Evolutionary conservation across 2,797 vertebrate genomes (phyloP).

Genomic region (Lophius americanus): DNA sequence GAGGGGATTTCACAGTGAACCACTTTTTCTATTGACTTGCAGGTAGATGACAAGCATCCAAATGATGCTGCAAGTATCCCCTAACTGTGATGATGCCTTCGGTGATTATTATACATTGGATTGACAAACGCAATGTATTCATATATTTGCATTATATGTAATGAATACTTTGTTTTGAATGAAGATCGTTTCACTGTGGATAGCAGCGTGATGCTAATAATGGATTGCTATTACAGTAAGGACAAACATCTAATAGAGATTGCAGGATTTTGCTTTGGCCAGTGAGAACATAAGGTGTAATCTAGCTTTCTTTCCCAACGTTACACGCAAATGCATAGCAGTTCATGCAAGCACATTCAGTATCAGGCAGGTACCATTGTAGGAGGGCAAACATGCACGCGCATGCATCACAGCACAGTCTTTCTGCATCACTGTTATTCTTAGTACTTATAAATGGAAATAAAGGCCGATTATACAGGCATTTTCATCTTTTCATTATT

Average conservation of each 20-base stretch:
- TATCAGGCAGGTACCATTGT: slow-evolving; percentile 80
- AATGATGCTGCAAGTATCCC: slow-evolving; percentile 49
- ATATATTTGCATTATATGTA: slow-evolving; percentile 24
- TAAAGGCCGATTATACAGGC: slow-evolving; percentile 6
- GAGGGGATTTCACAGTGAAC: slow-evolving; percentile 53
- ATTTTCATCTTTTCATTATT: slow-evolving; percentile 14
- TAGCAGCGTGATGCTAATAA: slow-evolving; percentile 10
- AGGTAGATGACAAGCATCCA: slow-evolving; percentile 59
- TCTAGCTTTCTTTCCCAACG: slow-evolving; percentile 89
- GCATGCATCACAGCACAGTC: slow-evolving; percentile 76
- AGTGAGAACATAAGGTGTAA: slow-evolving; percentile 91
- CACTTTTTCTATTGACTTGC: slow-evolving; percentile 52
- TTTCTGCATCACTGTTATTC: slow-evolving; percentile 76
- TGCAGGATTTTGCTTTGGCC: slow-evolving; percentile 73
- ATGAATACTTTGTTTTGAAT: slow-evolving; percentile 35
- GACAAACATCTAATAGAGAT: slow-evolving; percentile 79
- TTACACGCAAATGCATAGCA: slow-evolving; percentile 81
- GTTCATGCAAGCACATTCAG: slow-evolving; percentile 80
- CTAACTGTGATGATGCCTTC: slow-evolving; percentile 41
- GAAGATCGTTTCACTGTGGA: slow-evolving; percentile 27
- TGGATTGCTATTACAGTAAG: slow-evolving; percentile 42
- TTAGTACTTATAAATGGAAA: neutral
- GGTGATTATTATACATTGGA: slow-evolving; percentile 44
- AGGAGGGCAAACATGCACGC: slow-evolving; percentile 74
- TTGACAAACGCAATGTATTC: slow-evolving; percentile 33